phyloP scores from a whole-genome alignment of 2,113 vertebrate genomes.

The Mystacornis crossleyi region DNA sequence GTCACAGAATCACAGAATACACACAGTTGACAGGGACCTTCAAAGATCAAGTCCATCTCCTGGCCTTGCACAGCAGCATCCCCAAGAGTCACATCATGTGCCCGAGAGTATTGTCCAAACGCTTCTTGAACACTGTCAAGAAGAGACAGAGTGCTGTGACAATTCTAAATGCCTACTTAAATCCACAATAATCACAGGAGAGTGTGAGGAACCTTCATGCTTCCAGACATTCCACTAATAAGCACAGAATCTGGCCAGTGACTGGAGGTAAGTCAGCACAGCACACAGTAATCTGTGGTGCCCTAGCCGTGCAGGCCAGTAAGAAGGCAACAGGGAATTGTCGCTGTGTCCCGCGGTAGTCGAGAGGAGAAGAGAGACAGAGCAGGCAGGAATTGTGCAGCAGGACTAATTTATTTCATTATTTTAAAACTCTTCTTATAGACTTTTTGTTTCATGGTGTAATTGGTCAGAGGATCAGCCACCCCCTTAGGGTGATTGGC shows the following conservation, averaged over 20 bases:
- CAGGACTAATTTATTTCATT: too few species aligned
- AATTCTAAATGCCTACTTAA: not conserved
- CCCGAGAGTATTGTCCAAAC: fast-evolving
- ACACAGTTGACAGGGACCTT: not conserved
- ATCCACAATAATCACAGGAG: not conserved
- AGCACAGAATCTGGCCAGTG: not conserved
- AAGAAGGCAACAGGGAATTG: not conserved
- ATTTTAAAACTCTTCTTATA: too few species aligned
- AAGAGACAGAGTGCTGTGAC: not conserved
- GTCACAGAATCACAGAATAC: not conserved
- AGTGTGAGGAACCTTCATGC: fast-evolving
- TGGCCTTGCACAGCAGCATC: not conserved
- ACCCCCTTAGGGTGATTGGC: too few species aligned
- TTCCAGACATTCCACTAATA: not conserved
- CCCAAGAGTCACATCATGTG: not conserved
- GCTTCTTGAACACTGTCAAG: not conserved
- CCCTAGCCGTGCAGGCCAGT: not conserved
- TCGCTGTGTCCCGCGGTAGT: too few species aligned
- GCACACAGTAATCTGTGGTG: not conserved
- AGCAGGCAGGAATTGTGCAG: too few species aligned
- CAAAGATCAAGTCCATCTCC: not conserved
- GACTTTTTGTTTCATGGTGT: too few species aligned
- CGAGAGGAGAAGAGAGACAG: too few species aligned
- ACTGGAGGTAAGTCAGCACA: not conserved
- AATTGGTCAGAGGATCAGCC: too few species aligned